phyloP scores from a whole-genome alignment of 2,797 vertebrate species.

The Ibycter americanus region DNA sequence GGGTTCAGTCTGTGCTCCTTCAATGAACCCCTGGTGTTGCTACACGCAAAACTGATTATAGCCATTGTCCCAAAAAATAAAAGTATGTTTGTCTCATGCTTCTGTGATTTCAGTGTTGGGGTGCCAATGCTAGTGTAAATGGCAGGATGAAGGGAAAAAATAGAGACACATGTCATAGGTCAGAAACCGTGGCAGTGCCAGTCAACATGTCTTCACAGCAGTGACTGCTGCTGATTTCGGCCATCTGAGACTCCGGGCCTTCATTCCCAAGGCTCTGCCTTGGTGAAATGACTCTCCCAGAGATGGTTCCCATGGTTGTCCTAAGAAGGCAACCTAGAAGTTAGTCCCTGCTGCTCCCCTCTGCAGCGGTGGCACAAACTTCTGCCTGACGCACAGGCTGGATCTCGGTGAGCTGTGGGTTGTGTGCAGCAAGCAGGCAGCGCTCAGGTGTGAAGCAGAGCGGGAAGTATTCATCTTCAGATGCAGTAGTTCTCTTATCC shows the following conservation, averaged over 20 bases:
- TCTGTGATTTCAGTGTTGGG: neutral
- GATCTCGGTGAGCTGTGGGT: constrained; percentile 70
- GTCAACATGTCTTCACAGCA: neutral
- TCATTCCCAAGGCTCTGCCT: neutral
- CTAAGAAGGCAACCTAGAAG: neutral
- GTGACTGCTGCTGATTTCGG: neutral
- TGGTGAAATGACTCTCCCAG: neutral
- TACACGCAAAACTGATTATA: neutral
- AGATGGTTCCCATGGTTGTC: too few relatives aligned
- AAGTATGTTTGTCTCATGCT: neutral
- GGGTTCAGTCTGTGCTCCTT: neutral
- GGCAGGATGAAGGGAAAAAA: neutral
- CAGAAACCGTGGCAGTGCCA: neutral
- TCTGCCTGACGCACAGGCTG: constrained; percentile 74
- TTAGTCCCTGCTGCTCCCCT: neutral
- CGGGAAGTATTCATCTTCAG: constrained; percentile 46
- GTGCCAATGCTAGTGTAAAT: neutral
- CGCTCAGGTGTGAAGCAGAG: neutral
- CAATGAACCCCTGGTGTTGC: neutral
- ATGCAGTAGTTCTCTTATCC: constrained; percentile 57
- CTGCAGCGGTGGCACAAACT: constrained; percentile 71
- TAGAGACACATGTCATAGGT: neutral
- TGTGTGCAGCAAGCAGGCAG: constrained; percentile 55
- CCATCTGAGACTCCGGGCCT: neutral
- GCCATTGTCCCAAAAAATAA: neutral